These are phyloP conservation scores for Clarias laeviceps DNA, from an alignment of 2,797 vertebrate genomes.

Conservation along the genomic window DNA sequence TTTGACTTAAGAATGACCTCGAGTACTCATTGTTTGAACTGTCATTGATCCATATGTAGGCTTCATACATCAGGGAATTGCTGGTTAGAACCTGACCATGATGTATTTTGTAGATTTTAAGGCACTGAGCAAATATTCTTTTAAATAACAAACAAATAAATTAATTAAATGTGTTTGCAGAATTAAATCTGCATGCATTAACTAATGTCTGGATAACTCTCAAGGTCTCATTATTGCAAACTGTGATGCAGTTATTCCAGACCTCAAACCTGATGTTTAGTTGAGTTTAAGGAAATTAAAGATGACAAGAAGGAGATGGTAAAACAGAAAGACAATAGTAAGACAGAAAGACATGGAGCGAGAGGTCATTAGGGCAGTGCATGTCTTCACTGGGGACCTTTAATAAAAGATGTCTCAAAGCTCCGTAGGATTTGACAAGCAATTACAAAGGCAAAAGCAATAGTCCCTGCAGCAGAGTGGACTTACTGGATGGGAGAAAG, in stretches of 20 bases:
- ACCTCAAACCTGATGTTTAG: neutral
- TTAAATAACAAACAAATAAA: neutral
- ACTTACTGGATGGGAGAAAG: conserved; percentile 22
- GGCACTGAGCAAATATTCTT: neutral
- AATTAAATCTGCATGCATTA: neutral
- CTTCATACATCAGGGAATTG: conserved; percentile 35
- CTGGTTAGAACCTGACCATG: neutral
- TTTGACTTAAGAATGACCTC: conserved; percentile 39
- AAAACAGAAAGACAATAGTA: conserved; percentile 26
- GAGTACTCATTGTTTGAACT: conserved; percentile 15
- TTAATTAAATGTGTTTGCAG: neutral
- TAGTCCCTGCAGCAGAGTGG: conserved; percentile 37
- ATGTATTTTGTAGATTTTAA: neutral
- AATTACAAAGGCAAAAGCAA: conserved; percentile 55
- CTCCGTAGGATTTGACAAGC: conserved; percentile 57
- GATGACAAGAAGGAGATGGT: conserved; percentile 19
- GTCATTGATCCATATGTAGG: conserved; percentile 23
- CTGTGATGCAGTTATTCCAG: neutral
- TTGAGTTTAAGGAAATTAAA: conserved; percentile 12
- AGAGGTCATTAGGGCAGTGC: conserved; percentile 36
- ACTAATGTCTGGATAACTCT: neutral
- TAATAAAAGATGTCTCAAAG: conserved; percentile 52
- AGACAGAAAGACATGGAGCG: conserved; percentile 20
- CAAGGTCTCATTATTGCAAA: conserved; percentile 21
- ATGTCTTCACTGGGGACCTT: conserved; percentile 39